Base-by-base conservation (phyloP, 2,797 vertebrate genomes). In the Microctenopoma stevenorrisi region DNA sequence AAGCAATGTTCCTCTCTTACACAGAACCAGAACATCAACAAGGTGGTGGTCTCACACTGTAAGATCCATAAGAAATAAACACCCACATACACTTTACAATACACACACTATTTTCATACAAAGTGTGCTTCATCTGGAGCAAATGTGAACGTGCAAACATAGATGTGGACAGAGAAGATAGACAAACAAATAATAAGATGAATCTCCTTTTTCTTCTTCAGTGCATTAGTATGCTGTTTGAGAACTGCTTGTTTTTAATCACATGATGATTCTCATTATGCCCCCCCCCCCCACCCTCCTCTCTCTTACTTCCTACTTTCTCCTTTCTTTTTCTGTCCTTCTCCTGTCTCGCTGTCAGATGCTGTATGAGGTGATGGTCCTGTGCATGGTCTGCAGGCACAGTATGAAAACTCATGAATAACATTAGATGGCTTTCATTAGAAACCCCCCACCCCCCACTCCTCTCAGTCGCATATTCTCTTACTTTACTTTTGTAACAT, bases 351-450 rank as follows among this genome's bases (percentile, higher is more conserved):
- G 64, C 62, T 65, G 73, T 87, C 76, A 77, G 72, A 83, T 82
- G 76, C 53, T 71, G 44, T 64, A 52, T 74, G 67, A 78, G 74
- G 78, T 66, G 59, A 78, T 35, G 47, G 66, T 78, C 67, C 48
- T 83, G 49, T 75, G 25, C 63, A 68, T 76, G 79, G 68, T 82
- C 78, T 76, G 64, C 55, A 5, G 72, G 63, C 78, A 68, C 76
- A 79, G 71, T 62, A 64, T 68, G 56, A 81, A 83, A 90, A 82
- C 76, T 86, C 84, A 91, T 91, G 89, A 89, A 91, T 91, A 91
- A 83, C 53, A 91, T 90, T 89, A 90, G 47, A 85, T 72, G 66
- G 69, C 22, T 81, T 87, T 87, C 79, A 88, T 89, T 85, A 88
- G 50, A 44, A 84, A 72, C 68, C 47, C 40, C 9, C 18, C 37